These are phyloP conservation scores for Limnephilus auricula DNA, from an alignment of 2,888 invertebrate genomes.

Conservation along the genomic window DNA sequence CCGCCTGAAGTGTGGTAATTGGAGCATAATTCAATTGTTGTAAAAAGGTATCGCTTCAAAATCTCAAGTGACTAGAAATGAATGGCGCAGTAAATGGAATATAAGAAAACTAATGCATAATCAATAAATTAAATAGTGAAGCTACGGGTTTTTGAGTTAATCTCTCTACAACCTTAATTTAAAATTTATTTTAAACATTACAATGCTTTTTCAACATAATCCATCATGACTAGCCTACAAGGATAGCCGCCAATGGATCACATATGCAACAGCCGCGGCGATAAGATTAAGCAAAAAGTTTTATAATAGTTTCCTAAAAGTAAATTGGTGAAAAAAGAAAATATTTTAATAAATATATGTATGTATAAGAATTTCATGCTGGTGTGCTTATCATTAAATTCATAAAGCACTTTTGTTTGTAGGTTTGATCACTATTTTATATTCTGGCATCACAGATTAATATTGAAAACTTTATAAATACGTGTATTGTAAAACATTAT, in stretches of 20 bases:
- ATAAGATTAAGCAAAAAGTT: too few relatives aligned
- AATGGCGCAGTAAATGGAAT: not conserved
- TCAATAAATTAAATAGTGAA: not conserved
- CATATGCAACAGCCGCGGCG: too few relatives aligned
- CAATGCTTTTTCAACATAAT: too few relatives aligned
- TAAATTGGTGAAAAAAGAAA: not conserved
- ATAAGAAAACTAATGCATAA: not conserved
- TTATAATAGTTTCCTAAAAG: not conserved
- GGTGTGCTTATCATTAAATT: not conserved
- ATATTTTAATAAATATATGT: not conserved
- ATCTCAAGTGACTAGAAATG: not conserved
- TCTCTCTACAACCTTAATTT: not conserved
- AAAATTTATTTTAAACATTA: not conserved
- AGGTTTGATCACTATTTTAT: not conserved
- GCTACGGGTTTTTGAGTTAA: not conserved
- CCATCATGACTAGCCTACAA: too few relatives aligned
- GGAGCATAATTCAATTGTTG: not conserved
- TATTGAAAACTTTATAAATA: not conserved
- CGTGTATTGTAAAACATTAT: not conserved
- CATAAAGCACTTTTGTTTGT: not conserved
- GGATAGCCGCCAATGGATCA: too few relatives aligned
- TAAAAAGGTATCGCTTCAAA: not conserved
- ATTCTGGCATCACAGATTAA: constrained; percentile 2
- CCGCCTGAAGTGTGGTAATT: too few relatives aligned
- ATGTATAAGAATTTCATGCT: not conserved